phyloP scores from a whole-genome alignment of 2,888 invertebrate genomes.

The Rhingia rostrata region DNA sequence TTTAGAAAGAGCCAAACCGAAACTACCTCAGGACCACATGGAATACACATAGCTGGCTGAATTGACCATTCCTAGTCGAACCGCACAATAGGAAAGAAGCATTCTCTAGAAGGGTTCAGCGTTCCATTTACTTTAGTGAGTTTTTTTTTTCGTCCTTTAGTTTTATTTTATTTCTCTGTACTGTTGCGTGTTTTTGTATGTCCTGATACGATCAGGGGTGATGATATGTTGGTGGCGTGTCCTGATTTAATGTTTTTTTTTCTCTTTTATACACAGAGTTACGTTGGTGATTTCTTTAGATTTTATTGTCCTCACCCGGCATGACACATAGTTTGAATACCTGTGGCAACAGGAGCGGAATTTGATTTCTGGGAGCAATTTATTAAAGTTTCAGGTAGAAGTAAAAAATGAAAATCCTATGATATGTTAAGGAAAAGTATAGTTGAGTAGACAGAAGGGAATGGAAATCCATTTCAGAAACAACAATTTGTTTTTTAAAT shows the following conservation, averaged over 20 bases:
- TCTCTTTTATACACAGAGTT: neutral
- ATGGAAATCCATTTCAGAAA: no score
- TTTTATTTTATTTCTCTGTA: slow-evolving; percentile 11
- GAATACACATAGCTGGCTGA: slow-evolving; percentile 15
- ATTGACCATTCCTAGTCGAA: slow-evolving; percentile 51
- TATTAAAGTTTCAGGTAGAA: neutral
- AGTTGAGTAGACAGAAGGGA: no score
- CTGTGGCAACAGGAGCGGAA: slow-evolving; percentile 12
- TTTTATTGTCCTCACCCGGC: slow-evolving; percentile 31
- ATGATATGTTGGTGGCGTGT: slow-evolving; percentile 50
- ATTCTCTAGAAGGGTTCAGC: slow-evolving; percentile 18
- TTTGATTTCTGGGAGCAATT: neutral
- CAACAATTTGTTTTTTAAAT: no score
- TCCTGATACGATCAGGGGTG: slow-evolving; percentile 51
- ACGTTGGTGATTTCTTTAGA: slow-evolving; percentile 34
- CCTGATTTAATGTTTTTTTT: slow-evolving; percentile 40
- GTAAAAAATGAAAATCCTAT: no score
- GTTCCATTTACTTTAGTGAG: slow-evolving; percentile 1
- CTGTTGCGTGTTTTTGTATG: slow-evolving; percentile 21
- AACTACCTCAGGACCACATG: slow-evolving; percentile 57
- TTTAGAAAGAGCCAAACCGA: slow-evolving; percentile 24
- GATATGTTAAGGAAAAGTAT: no score
- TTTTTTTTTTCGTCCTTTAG: slow-evolving; percentile 14
- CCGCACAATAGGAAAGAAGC: neutral
- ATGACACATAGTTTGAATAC: neutral